These are phyloP conservation scores for Podotricha telesiphe DNA, from an alignment of 2,888 invertebrate species.

Conservation along the genomic window DNA sequence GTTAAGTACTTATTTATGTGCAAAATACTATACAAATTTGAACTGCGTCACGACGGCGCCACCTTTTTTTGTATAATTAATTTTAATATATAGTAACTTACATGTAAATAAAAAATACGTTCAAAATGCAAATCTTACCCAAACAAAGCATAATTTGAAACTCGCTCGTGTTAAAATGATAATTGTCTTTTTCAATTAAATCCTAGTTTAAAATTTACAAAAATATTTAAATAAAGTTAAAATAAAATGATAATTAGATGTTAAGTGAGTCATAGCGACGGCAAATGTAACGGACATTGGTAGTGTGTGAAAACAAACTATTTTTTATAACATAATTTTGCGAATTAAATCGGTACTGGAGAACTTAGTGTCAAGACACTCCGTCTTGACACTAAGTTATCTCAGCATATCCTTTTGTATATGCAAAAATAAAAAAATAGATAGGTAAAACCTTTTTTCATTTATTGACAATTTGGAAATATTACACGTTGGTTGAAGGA, in stretches of 20 bases:
- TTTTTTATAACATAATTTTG: too few relatives aligned
- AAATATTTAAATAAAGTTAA: neutral
- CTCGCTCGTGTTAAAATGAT: neutral
- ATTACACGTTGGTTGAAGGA: too few relatives aligned
- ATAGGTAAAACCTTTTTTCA: too few relatives aligned
- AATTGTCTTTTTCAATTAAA: neutral
- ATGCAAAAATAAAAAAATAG: too few relatives aligned
- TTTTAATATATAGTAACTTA: neutral
- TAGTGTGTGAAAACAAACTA: neutral
- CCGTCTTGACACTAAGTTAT: too few relatives aligned
- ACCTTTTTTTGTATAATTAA: slow-evolving; percentile 2
- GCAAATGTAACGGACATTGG: neutral
- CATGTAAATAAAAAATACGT: neutral
- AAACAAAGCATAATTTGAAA: neutral
- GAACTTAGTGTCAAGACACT: too few relatives aligned
- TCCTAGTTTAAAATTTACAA: neutral
- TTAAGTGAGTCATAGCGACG: neutral
- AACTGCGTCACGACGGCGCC: neutral
- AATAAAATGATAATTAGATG: neutral
- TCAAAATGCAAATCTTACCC: neutral
- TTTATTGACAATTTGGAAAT: too few relatives aligned
- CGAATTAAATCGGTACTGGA: too few relatives aligned
- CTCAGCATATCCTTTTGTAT: too few relatives aligned
- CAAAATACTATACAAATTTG: neutral
- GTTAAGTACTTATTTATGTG: too few relatives aligned